Base-by-base conservation (phyloP, 2,888 invertebrate species). In the Nomada hirtipes region DNA sequence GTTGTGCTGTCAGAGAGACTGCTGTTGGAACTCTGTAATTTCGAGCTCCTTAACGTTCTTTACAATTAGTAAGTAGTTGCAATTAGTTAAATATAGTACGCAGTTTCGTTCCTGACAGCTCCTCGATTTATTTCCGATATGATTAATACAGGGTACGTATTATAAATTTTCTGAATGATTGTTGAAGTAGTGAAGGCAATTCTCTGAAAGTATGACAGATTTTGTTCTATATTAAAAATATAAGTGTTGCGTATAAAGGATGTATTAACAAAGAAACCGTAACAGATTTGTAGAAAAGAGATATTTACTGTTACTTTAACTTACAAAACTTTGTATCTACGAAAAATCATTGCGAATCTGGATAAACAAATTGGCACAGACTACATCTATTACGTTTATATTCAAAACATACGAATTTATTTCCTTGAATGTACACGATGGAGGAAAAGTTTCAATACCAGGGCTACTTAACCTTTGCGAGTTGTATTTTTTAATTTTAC, bases 111-210 rank as follows among this genome's bases (percentile, higher is more conserved):
- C 36, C 0, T 60, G 65, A 65, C 67, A 71, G 60, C 18, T 63
- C 13, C 11, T 13, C 52, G 59, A 68, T 57, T 26, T 76, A 26
- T 42, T 47, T 50, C 29, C 53, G 80, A 71, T 50, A 87, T 87
- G 87, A 87, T 87, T 29, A 87, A 87, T 18, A 87, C 87, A 18
- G 87, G 87, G 87, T 87, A 83, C 44, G 83, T 67, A n/a, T 44
- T 15, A 10, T 23, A 44, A n/a, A 20, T 47, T 55, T 29, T 53
- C 36, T 1, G 0, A 57, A 53, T 61, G 44, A 9, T 13, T 47
- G 61, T 18, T 50, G 3, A 10, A 59, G 47, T 59, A 50, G 15
- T 53, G 13, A 53, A 18, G 11, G 2, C 53, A 18, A 13, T 18
- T 4, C 15, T 23, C 42, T 23, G 15, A 61, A 52, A 18, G 3